phyloP scores from a whole-genome alignment of 1,140 invertebrate genomes.

The Drosophila sechellia region DNA sequence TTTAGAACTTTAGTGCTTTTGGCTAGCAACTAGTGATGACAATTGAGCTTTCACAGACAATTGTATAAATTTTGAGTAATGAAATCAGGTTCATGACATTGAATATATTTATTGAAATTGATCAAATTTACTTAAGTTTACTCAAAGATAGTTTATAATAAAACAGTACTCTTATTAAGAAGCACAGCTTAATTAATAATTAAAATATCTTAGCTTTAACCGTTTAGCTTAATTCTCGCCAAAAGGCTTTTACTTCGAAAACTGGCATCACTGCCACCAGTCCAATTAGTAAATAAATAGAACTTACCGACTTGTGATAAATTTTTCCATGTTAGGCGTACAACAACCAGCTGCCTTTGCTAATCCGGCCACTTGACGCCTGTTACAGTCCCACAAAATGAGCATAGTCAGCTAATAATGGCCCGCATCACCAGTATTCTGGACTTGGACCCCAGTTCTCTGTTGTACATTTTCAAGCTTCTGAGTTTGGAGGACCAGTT shows the following conservation, averaged over 20 bases:
- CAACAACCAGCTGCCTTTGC: not conserved
- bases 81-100: not conserved
- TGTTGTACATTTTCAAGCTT: constrained; percentile 60
- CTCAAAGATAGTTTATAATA: too few species aligned
- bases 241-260: not conserved
- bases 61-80: not conserved
- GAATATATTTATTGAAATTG: too few species aligned
- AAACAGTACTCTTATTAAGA: too few species aligned
- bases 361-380: not conserved
- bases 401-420: constrained; percentile 41
- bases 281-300: constrained; percentile 10
- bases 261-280: not conserved
- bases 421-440: constrained; percentile 65
- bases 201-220: not conserved
- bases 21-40: not conserved
- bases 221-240: not conserved
- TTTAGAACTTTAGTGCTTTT: not conserved
- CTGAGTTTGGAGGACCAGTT: constrained; percentile 63
- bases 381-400: constrained; percentile 17
- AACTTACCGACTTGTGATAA: not conserved
- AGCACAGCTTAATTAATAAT: too few species aligned
- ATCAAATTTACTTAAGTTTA: too few species aligned
- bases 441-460: constrained; percentile 57
- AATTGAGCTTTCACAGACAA: not conserved
- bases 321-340: not conserved